Conservation (phyloP, 2,113 vertebrate genomes). For the Neodon shergylaensis region DNA sequence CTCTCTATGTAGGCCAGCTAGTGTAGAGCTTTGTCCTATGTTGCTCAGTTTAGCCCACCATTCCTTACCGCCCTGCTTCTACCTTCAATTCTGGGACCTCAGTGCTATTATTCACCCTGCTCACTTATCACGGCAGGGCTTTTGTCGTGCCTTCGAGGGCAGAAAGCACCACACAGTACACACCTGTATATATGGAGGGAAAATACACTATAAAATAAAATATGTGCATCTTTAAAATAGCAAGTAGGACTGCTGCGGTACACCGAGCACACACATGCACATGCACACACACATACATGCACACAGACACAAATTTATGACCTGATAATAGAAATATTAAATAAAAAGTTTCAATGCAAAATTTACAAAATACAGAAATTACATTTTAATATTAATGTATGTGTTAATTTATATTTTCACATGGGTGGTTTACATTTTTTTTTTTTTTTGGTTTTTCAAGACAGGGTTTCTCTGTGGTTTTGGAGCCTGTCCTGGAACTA, state of each 20-base stretch:
- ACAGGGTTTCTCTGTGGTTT: too few species aligned
- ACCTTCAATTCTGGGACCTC: not conserved
- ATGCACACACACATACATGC: not conserved
- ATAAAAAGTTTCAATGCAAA: not conserved
- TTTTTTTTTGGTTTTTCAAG: too few species aligned
- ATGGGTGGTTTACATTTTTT: not conserved
- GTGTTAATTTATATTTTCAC: not conserved
- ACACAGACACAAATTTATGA: not conserved
- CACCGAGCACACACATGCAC: not conserved
- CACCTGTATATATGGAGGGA: not conserved
- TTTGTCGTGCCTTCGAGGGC: fast-evolving
- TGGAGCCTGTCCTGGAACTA: too few species aligned
- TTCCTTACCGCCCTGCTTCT: not conserved
- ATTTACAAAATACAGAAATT: not conserved
- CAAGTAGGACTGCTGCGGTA: not conserved
- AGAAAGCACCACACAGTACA: not conserved
- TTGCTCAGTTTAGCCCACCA: not conserved
- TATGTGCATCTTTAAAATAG: not conserved
- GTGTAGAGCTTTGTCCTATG: not conserved
- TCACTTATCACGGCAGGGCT: not conserved
- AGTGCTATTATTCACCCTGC: not conserved
- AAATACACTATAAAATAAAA: not conserved
- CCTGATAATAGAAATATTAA: not conserved
- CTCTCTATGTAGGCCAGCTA: not conserved
- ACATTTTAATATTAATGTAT: not conserved